Base-by-base conservation (phyloP, 2,797 vertebrate species). In the Botia kubotai region DNA sequence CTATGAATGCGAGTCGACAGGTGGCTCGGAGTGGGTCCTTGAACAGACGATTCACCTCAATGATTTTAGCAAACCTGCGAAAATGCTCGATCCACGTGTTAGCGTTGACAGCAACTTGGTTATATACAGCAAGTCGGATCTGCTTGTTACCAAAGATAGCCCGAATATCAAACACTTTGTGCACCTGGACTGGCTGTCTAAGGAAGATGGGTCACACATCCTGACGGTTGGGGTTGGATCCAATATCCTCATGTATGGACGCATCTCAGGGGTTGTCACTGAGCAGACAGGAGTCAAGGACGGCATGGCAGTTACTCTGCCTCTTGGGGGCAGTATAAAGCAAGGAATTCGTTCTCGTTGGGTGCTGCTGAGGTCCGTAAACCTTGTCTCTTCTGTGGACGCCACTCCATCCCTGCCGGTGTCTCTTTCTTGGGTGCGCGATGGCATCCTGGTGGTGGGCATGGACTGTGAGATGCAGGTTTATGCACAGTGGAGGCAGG, bases 401-500 rank as follows among this genome's bases (percentile, higher is more conserved):
- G 97, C 97, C 33, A 99, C 97, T 0, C 98, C 97, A 23, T 99
- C 96, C 1, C 89, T 99, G 79, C 98, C 98, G 0, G 98, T 99
- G 53, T 99, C 97, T 65, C 92, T 99, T 17, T 99, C 98, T 73
- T 99, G 98, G 98, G 97, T 99, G 73, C 93, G 98, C 86, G 98
- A 99, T 62, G 98, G 98, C 58, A 99, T 99, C 75, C 89, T 99
- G 85, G 98, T 99, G 65, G 96, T 99, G 82, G 98, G 97, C 58
- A 99, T 99, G 97, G 98, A 99, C 86, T 99, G 97, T 86, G 98
- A 99, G 90, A 99, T 99, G 97, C 97, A 99, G 0, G 98, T 99
- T 21, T 99, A 99, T 46, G 97, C 98, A n/a, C 98, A 99, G 69
- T 99, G 98, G 98, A 96, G 96, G 81, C 97, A 99, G 4, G 93